Percentiles rank a stretch among this genome's conserved stretches.
These are phyloP conservation scores for Schizothorax lantsangensis DNA, from an alignment of 2,797 vertebrate species.

Conservation along the genomic window DNA sequence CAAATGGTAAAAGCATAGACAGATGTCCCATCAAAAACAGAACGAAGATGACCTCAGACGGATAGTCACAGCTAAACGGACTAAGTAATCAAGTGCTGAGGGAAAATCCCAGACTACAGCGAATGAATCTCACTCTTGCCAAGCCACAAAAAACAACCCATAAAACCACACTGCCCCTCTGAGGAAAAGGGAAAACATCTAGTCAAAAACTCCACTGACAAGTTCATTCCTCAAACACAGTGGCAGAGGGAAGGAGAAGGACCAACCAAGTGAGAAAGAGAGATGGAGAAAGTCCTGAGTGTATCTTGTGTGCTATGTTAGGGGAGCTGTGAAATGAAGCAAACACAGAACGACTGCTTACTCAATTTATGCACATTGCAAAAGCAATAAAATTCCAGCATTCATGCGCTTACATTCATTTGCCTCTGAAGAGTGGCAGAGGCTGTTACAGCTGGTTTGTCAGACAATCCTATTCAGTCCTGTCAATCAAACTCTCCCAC, in stretches of 20 bases:
- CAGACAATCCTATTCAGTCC: constrained; percentile 49
- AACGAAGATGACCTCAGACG: constrained; percentile 48
- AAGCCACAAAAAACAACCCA: constrained; percentile 55
- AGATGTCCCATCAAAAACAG: constrained; percentile 44
- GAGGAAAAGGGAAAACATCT: constrained; percentile 48
- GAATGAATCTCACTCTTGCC: constrained; percentile 20
- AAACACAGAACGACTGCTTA: constrained; percentile 54
- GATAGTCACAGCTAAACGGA: constrained; percentile 46
- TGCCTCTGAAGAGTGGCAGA: constrained; percentile 44
- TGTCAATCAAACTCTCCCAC: constrained; percentile 58
- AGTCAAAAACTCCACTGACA: constrained; percentile 49
- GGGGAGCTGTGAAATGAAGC: constrained; percentile 59
- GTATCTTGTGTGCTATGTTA: constrained; percentile 45
- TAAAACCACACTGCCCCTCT: constrained; percentile 57
- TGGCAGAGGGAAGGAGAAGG: constrained; percentile 33
- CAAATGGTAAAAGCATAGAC: constrained; percentile 40
- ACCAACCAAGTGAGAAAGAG: constrained; percentile 39
- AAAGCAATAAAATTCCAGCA: constrained; percentile 69
- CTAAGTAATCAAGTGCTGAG: constrained; percentile 38
- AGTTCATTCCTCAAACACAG: constrained; percentile 52
- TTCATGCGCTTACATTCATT: constrained; percentile 65
- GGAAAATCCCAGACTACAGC: constrained; percentile 37
- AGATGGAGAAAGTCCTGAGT: constrained; percentile 30
- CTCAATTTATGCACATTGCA: constrained; percentile 62
- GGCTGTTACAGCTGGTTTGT: constrained; percentile 52